phyloP scores from a whole-genome alignment of 2,113 vertebrate genomes.

The Prochilodus magdalenae region DNA sequence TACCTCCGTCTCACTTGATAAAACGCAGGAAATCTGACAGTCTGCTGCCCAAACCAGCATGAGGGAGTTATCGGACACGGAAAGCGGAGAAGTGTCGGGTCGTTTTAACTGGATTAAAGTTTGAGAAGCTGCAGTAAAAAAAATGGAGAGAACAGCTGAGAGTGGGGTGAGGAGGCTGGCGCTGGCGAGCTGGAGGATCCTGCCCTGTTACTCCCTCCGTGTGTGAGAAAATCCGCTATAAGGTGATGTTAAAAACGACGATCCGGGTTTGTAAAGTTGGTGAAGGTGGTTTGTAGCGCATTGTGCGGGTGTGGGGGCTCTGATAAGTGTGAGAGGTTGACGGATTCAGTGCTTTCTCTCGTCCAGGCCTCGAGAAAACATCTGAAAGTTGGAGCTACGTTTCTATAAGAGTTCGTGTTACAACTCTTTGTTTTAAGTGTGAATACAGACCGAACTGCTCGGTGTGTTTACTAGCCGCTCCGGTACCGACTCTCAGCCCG shows the following conservation, averaged over 20 bases:
- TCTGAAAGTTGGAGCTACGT: not conserved
- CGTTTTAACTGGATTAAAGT: slow-evolving; percentile 59
- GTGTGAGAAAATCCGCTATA: slow-evolving; percentile 54
- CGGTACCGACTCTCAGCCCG: too few species aligned
- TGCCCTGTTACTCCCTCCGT: slow-evolving; percentile 64
- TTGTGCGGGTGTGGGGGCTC: not conserved
- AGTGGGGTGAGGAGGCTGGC: slow-evolving; percentile 78
- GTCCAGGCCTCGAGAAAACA: slow-evolving; percentile 39
- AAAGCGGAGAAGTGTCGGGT: not conserved
- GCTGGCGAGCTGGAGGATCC: slow-evolving; percentile 68
- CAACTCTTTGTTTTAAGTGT: not conserved
- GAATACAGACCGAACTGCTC: not conserved
- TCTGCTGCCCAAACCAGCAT: not conserved
- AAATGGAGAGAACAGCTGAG: slow-evolving; percentile 79
- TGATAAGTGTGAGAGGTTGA: not conserved
- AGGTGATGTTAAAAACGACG: slow-evolving; percentile 51
- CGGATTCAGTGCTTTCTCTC: not conserved
- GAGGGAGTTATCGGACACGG: not conserved
- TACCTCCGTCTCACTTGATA: not conserved
- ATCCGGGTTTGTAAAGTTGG: slow-evolving; percentile 48
- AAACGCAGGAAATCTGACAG: not conserved
- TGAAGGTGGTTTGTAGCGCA: slow-evolving; percentile 12
- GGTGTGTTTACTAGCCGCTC: not conserved
- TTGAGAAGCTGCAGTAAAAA: slow-evolving; percentile 59
- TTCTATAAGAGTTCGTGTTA: not conserved